Evolutionary conservation across 2,888 invertebrate genomes (phyloP).

Genomic region (Physocephala rufipes): DNA sequence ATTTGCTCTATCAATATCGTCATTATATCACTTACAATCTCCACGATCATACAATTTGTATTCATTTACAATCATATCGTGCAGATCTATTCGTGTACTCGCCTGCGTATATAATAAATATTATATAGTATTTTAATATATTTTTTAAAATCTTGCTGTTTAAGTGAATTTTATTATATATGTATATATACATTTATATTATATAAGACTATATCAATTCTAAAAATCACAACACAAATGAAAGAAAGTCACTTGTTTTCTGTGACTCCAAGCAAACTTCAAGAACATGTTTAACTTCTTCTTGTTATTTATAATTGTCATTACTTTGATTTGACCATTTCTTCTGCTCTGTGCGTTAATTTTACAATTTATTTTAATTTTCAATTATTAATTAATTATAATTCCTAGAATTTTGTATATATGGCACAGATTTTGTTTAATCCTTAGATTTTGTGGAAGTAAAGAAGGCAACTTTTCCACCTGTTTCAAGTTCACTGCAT

Average conservation of each 20-base stretch:
- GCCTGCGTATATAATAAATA: too few species aligned
- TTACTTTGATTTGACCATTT: background rate
- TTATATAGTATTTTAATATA: too few species aligned
- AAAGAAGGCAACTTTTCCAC: conserved; percentile 30
- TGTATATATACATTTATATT: background rate
- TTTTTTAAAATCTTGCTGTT: background rate
- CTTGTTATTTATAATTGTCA: background rate
- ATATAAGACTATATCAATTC: background rate
- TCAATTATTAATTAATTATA: background rate
- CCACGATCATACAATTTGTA: too few species aligned
- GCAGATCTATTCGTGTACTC: too few species aligned
- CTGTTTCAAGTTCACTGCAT: conserved; percentile 22
- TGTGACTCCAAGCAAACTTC: background rate
- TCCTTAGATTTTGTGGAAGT: conserved; percentile 14
- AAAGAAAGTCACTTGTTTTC: background rate
- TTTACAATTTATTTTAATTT: background rate
- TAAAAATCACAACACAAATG: conserved; percentile 10
- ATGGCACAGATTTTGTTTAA: conserved; percentile 23
- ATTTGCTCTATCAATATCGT: too few species aligned
- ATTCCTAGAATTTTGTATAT: conserved; percentile 5
- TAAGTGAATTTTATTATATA: background rate
- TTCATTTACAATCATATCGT: too few species aligned
- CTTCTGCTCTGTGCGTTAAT: background rate
- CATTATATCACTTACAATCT: too few species aligned
- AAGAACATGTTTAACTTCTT: background rate